These are phyloP conservation scores for Papilio elwesi DNA, from an alignment of 2,888 invertebrate species.

Conservation along the genomic window DNA sequence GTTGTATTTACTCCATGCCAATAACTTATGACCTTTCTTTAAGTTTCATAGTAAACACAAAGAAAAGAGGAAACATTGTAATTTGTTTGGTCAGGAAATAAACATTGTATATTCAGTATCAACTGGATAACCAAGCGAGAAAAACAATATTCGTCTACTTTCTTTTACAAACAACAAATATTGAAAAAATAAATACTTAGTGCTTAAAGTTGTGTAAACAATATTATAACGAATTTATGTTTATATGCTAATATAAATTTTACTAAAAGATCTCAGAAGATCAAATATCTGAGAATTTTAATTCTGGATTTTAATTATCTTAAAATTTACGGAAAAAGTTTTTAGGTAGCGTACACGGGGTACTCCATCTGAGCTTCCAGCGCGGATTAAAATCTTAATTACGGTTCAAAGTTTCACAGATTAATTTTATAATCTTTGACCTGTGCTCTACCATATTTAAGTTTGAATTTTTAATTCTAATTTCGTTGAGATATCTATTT, in stretches of 20 bases:
- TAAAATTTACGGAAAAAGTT: slow-evolving; percentile 74
- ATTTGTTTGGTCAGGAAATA: slow-evolving; percentile 57
- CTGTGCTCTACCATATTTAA: slow-evolving; percentile 46
- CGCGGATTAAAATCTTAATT: slow-evolving; percentile 79
- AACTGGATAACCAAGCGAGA: neutral
- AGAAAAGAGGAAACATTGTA: slow-evolving; percentile 50
- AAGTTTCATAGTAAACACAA: slow-evolving; percentile 42
- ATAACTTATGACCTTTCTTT: slow-evolving; percentile 19
- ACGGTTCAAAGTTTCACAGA: slow-evolving; percentile 68
- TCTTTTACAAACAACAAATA: neutral
- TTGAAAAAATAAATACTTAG: slow-evolving; percentile 5
- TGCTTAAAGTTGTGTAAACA: too few relatives aligned
- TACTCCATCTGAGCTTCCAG: slow-evolving; percentile 59
- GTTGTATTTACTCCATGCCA: slow-evolving; percentile 5
- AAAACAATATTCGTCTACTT: neutral
- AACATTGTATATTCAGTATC: neutral
- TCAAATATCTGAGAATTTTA: neutral
- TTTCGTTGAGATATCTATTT: slow-evolving; percentile 48
- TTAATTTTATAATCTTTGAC: slow-evolving; percentile 72
- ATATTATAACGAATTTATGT: too few relatives aligned
- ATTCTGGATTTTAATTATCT: slow-evolving; percentile 64
- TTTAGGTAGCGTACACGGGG: slow-evolving; percentile 60
- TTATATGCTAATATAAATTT: too few relatives aligned
- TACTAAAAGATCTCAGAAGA: too few relatives aligned
- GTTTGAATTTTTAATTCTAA: slow-evolving; percentile 53